Base-by-base conservation (phyloP, 53 echinoderm and acorn worm species). In the Henricia sp. region DNA sequence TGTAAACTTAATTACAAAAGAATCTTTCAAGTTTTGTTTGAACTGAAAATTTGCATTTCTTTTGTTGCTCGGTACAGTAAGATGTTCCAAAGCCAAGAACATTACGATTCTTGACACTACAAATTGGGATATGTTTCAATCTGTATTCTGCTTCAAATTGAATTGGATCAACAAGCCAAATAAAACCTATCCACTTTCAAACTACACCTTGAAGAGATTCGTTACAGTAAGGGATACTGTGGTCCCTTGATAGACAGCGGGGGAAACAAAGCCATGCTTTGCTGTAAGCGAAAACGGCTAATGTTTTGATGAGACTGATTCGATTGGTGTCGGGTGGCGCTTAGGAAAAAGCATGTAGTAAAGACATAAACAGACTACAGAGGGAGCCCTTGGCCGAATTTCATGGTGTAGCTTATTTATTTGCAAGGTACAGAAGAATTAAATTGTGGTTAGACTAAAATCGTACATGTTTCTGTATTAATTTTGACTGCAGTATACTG, bases 141-240 rank as follows among this genome's bases (percentile, higher is more conserved):
- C 57, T 17, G 30, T 6, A 35, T 54, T 54, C 19, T 11, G 34
- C 5, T 21, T 23, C 36, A 58, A 80, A 80, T 80, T 63, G 64
- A 80, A 63, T 80, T 50, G 32, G 32, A 63, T 46, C 77, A 41
- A 28, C 58, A 60, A 39, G 37, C n/a, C 12, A 14, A 36, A 21
- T 17, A 77, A 59, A 77, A 59, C 41, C 14, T 63, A 58, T 16
- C 59, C 20, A 27, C 42, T 16, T 4, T 62, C 46, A 64, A 80
- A 80, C 42, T 50, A 80, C 64, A 80, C 80, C 64, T 64, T 10
- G 4, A 50, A 80, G 80, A 80, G n/a, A 80, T 80, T 80, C 80
- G 32, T 43, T 21, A 32, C 28, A n/a, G 80, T 62, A 63, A 80
- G 64, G 48, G 50, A 50, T 42, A 80, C 19, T 5, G 6, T 13